Evolutionary conservation across 2,888 invertebrate genomes (phyloP), one percentile per base, ranked within the genome.

Genomic region (Spodoptera picta): DNA sequence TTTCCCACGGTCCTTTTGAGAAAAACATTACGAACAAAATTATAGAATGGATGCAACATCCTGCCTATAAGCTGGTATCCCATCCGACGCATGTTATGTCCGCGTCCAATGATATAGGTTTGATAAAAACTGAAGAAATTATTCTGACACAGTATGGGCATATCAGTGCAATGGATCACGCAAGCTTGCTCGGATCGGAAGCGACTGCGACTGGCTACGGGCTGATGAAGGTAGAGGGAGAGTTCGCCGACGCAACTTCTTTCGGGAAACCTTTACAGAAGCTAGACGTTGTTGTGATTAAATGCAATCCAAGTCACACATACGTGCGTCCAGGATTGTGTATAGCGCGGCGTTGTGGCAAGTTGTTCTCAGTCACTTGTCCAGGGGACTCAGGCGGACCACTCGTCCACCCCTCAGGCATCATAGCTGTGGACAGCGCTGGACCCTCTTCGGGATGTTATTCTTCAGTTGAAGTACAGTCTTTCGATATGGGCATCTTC

Each of bases 371-470:
- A 12, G 10, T 47, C 9, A 27, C 27, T 5, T 46, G 55, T 23
- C 31, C 31, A 0, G 55, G 55, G 3, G 55, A 55, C 23, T 55
- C 55, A 1, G 55, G 55, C 11, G 55, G 55, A 10, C 55, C 55
- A 7, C 36, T 55, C 36, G 19, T 55, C 9, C 55, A 55, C 19
- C 5, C 46, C 6, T 55, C 55, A 23, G 55, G 55, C 4, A 11
- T 55, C 12, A 19, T 55, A 6, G 55, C 19, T 11, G 46, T 55
- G 4, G 47, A 55, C 36, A 46, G 45, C 12, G 11, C 47, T 3
- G 55, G 36, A 24, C 47, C 47, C 9, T 19, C 31, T 3, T 6
- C 2, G 6, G 31, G 5, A 6, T 31, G 31, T 31, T 6, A 31
- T 31, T 6, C 31, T 4, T 31, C 6, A 31, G 6, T 6, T 6